Conservation (phyloP, 2,797 vertebrate genomes). For the Ctenopoma kingsleyae region DNA sequence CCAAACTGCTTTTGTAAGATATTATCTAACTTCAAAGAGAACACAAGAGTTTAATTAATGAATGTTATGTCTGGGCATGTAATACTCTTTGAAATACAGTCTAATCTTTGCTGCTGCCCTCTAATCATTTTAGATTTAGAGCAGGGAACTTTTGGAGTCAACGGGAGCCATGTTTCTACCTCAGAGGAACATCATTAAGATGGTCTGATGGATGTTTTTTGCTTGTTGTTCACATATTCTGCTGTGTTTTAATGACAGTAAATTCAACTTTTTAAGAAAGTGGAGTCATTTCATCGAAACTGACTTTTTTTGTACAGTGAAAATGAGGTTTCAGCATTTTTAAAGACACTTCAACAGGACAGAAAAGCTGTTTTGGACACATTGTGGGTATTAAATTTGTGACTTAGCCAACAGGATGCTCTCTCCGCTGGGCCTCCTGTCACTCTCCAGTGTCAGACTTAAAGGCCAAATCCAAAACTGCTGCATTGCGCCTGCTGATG, state of each 20-base stretch:
- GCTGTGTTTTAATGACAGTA: not conserved
- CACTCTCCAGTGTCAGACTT: slow-evolving; percentile 55
- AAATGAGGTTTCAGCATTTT: slow-evolving; percentile 10
- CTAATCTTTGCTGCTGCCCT: slow-evolving; percentile 68
- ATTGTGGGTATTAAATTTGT: slow-evolving; percentile 25
- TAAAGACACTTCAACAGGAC: slow-evolving; percentile 26
- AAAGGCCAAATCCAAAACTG: slow-evolving; percentile 62
- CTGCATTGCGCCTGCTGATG: slow-evolving; percentile 44
- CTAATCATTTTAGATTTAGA: slow-evolving; percentile 76
- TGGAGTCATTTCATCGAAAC: not conserved
- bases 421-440: slow-evolving; percentile 53
- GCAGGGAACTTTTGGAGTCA: slow-evolving; percentile 53
- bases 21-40: slow-evolving; percentile 66
- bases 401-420: slow-evolving; percentile 33
- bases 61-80: slow-evolving; percentile 70
- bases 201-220: slow-evolving; percentile 10
- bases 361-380: slow-evolving; percentile 34
- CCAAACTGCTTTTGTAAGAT: slow-evolving; percentile 69
- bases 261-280: slow-evolving; percentile 15
- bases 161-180: slow-evolving; percentile 31
- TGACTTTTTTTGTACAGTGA: not conserved
- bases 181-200: slow-evolving; percentile 44
- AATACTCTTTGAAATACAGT: slow-evolving; percentile 73
- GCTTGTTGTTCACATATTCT: slow-evolving; percentile 21
- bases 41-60: slow-evolving; percentile 75